Percentiles rank a stretch among this genome's conserved stretches.
phyloP scores from a whole-genome alignment of 2,113 vertebrate genomes.

The Morone saxatilis region DNA sequence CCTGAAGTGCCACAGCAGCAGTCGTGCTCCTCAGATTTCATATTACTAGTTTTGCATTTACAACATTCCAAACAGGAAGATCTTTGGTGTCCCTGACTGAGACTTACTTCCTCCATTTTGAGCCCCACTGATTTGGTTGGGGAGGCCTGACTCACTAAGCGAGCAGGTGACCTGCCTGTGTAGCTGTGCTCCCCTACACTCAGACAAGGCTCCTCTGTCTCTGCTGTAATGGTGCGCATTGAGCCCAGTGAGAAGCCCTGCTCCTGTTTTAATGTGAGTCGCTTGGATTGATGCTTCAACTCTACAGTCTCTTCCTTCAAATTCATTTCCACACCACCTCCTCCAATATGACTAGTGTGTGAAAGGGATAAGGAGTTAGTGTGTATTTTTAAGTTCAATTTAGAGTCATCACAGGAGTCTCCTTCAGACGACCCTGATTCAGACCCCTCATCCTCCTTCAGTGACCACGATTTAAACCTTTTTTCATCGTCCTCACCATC shows the following conservation, averaged over 20 bases:
- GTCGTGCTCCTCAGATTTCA: conserved; percentile 32
- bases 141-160: conserved; percentile 76
- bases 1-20: conserved; percentile 37
- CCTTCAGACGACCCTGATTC: conserved; percentile 56
- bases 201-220: conserved; percentile 68
- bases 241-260: conserved; percentile 38
- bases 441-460: conserved; percentile 55
- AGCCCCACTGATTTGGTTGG: conserved; percentile 79
- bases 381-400: conserved; percentile 46
- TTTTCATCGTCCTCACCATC: conserved; percentile 31
- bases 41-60: conserved; percentile 26
- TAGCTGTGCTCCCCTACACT: conserved; percentile 78
- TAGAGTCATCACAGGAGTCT: conserved; percentile 58
- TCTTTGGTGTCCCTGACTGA: conserved; percentile 28
- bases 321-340: conserved; percentile 22
- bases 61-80: conserved; percentile 65
- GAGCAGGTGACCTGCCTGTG: conserved; percentile 81
- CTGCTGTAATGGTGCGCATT: conserved; percentile 55
- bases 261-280: conserved; percentile 45
- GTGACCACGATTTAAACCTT: conserved; percentile 39
- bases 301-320: conserved; percentile 57
- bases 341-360: conserved; percentile 10
- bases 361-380: conserved; percentile 34
- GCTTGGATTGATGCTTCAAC: conserved; percentile 43
- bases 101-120: conserved; percentile 78